Percentiles rank a stretch among this genome's conserved stretches.
phyloP scores from a whole-genome alignment of 2,797 vertebrate species.

The Vultur gryphus region DNA sequence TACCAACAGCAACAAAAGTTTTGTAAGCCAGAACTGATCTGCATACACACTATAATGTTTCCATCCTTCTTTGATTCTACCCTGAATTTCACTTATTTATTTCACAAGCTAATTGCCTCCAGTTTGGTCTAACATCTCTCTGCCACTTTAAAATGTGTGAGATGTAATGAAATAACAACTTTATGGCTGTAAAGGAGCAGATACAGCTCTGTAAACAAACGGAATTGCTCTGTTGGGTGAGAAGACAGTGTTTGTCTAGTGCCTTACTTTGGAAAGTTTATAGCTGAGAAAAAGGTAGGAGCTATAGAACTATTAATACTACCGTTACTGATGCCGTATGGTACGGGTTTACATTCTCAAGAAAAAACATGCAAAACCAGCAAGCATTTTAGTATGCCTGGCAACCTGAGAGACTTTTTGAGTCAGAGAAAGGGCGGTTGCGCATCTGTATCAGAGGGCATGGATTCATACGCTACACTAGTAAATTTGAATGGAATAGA shows the following conservation, averaged over 20 bases:
- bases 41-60: accelerated
- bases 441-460: accelerated
- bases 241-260: accelerated
- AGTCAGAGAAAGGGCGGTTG: not conserved
- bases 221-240: not conserved
- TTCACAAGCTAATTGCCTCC: not conserved
- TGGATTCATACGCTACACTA: accelerated
- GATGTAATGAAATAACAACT: accelerated
- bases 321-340: accelerated
- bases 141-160: accelerated
- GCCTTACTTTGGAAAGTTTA: not conserved
- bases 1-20: not conserved
- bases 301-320: not conserved
- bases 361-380: not conserved
- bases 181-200: not conserved
- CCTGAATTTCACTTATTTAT: not conserved
- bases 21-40: not conserved
- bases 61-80: not conserved
- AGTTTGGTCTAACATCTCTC: not conserved
- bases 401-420: not conserved
- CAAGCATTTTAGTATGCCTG: no score
- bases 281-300: not conserved
- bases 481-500: accelerated
- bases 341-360: no score
- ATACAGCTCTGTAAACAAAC: not conserved